Conservation (phyloP, 2,888 invertebrate species). For the Brachypalpus laphriformis region DNA sequence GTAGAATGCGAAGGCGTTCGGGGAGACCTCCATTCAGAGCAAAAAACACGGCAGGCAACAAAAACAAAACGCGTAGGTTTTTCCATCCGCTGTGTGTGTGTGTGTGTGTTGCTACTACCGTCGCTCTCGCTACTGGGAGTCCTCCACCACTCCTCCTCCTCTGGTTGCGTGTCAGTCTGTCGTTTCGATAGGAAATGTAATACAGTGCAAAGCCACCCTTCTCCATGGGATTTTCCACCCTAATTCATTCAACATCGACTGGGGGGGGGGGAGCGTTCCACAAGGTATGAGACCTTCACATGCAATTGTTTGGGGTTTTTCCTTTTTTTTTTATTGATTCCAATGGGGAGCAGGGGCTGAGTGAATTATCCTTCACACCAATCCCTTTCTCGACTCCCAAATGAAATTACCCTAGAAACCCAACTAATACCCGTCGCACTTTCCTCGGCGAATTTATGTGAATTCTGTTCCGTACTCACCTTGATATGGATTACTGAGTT, state of each 20-base stretch:
- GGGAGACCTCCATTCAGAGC: slow-evolving; percentile 19
- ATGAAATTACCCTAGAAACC: slow-evolving; percentile 66
- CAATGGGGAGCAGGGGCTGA: slow-evolving; percentile 67
- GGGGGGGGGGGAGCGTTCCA: neutral
- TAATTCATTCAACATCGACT: slow-evolving; percentile 29
- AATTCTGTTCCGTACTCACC: slow-evolving; percentile 35
- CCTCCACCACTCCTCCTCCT: neutral
- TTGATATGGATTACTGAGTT: slow-evolving; percentile 62
- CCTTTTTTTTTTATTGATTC: slow-evolving; percentile 56
- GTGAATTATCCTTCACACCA: slow-evolving; percentile 69
- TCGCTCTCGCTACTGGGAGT: neutral
- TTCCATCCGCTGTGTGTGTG: slow-evolving; percentile 51
- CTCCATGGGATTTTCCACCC: slow-evolving; percentile 23
- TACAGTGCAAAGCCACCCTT: neutral
- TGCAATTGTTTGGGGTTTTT: slow-evolving; percentile 65
- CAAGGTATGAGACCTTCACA: slow-evolving; percentile 55
- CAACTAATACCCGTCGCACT: neutral
- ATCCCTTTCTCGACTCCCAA: too few relatives aligned
- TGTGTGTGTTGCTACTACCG: slow-evolving; percentile 17
- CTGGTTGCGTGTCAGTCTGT: slow-evolving; percentile 57
- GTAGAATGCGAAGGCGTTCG: slow-evolving; percentile 33
- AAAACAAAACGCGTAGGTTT: slow-evolving; percentile 52
- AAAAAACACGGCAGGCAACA: neutral
- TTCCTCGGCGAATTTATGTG: neutral
- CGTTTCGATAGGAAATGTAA: slow-evolving; percentile 30